Conservation (phyloP, 2,113 vertebrate species). For the Macrotis lagotis region DNA sequence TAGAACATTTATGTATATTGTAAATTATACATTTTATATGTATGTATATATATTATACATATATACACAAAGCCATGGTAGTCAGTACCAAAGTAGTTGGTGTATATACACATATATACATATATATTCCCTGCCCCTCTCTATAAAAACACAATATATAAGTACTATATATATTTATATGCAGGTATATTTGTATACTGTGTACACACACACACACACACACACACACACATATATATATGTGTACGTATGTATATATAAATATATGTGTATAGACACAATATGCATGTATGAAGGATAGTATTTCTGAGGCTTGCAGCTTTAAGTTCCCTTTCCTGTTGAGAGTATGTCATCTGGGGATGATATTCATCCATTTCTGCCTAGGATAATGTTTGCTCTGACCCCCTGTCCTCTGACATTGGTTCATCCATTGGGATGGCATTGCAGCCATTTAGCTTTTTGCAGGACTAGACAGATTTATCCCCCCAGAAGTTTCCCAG, state of each 20-base stretch:
- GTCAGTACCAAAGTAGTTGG: background rate
- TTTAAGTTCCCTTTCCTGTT: background rate
- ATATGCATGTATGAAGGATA: no score
- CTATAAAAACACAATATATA: background rate
- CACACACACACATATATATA: background rate
- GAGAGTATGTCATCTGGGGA: background rate
- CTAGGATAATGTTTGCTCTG: background rate
- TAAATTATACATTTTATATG: no score
- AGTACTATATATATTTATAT: background rate
- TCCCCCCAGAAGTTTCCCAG: background rate
- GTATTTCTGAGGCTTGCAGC: background rate
- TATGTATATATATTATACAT: no score
- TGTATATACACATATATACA: background rate
- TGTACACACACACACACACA: no score
- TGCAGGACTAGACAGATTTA: background rate
- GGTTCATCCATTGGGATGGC: background rate
- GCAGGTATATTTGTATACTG: background rate
- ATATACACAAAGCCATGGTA: background rate
- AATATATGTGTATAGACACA: no score
- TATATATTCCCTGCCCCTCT: background rate
- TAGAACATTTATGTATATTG: background rate
- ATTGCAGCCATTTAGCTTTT: background rate
- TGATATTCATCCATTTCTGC: background rate
- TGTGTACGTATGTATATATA: background rate
- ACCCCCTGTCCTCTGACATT: background rate